Percentiles rank a stretch among this genome's conserved stretches.
Evolutionary conservation across 2,888 invertebrate species (phyloP).

Genomic region (Choristoneura rosaceana): DNA sequence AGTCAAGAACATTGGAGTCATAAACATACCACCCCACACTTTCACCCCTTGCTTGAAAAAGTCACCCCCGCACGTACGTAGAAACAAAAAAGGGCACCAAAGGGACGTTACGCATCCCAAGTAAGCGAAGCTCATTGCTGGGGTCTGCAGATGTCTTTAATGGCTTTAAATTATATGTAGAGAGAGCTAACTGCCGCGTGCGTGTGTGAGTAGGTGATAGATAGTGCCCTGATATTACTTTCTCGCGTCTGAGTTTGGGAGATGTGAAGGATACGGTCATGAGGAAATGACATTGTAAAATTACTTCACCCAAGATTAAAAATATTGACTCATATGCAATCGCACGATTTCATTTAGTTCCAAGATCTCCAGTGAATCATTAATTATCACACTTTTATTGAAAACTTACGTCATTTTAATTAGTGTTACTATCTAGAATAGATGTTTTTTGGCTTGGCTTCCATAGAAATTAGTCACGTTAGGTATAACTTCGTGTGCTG

Average conservation of each 20-base stretch:
- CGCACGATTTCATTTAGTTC: constrained; percentile 5
- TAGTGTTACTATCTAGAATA: constrained; percentile 11
- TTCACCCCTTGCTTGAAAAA: constrained; percentile 84
- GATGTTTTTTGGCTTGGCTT: not conserved
- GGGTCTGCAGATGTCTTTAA: constrained; percentile 85
- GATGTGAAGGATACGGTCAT: constrained; percentile 1
- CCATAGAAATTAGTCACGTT: constrained; percentile 9
- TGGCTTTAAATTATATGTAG: constrained; percentile 85
- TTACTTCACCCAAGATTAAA: not conserved
- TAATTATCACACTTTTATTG: constrained; percentile 25
- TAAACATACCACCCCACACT: constrained; percentile 79
- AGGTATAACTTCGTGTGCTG: constrained; percentile 8
- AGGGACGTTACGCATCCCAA: constrained; percentile 83
- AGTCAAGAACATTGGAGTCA: constrained; percentile 81
- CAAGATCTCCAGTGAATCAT: constrained; percentile 25
- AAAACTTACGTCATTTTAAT: constrained; percentile 31
- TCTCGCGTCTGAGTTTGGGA: constrained; percentile 7
- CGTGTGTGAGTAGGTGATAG: constrained; percentile 71
- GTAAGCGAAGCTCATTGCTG: constrained; percentile 80
- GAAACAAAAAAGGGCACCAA: constrained; percentile 81
- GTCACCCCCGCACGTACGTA: constrained; percentile 83
- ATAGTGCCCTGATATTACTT: constrained; percentile 59
- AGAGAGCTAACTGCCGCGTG: constrained; percentile 78
- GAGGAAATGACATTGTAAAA: constrained; percentile 9
- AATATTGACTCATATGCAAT: constrained; percentile 26